Evolutionary conservation across 2,113 vertebrate species (phyloP).

Genomic region (Colius striatus): DNA sequence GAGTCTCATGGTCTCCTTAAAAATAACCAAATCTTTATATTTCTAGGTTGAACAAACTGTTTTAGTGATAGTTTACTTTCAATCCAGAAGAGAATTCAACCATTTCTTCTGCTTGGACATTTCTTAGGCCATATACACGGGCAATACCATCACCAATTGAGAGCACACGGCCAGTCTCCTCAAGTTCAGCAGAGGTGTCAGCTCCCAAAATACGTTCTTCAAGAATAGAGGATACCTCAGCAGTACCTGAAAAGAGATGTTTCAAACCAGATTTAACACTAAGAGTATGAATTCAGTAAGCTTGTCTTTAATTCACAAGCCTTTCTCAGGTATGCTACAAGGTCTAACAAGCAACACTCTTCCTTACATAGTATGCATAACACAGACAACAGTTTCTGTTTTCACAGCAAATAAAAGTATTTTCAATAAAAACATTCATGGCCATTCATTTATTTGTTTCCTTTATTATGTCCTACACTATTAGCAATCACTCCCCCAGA

Average conservation of each 20-base stretch:
- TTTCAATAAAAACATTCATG: not conserved
- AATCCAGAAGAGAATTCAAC: constrained; percentile 98
- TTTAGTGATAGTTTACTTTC: constrained; percentile 78
- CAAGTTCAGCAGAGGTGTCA: constrained; percentile 89
- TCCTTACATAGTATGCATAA: rapidly evolving
- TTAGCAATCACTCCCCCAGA: not conserved
- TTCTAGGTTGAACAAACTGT: not conserved
- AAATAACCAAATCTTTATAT: rapidly evolving
- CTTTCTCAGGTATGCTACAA: rapidly evolving
- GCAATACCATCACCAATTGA: constrained; percentile 98
- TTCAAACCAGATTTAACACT: not conserved
- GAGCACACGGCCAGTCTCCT: constrained; percentile 95
- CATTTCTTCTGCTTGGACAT: constrained; percentile 99
- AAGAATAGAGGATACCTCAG: constrained; percentile 95
- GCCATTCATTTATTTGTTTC: not conserved
- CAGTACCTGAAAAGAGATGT: constrained; percentile 81
- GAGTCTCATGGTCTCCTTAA: rapidly evolving
- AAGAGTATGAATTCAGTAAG: not conserved
- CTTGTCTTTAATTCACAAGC: not conserved
- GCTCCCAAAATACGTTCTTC: constrained; percentile 96
- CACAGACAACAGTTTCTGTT: not conserved
- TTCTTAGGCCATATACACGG: constrained; percentile 93
- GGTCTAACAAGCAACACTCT: not conserved
- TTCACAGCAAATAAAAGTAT: not conserved
- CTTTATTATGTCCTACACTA: not conserved